A percentile compares a stretch with the other conserved stretches of the same genome.
Conservation (phyloP, 2,797 vertebrate species). For the Lates japonicus region DNA sequence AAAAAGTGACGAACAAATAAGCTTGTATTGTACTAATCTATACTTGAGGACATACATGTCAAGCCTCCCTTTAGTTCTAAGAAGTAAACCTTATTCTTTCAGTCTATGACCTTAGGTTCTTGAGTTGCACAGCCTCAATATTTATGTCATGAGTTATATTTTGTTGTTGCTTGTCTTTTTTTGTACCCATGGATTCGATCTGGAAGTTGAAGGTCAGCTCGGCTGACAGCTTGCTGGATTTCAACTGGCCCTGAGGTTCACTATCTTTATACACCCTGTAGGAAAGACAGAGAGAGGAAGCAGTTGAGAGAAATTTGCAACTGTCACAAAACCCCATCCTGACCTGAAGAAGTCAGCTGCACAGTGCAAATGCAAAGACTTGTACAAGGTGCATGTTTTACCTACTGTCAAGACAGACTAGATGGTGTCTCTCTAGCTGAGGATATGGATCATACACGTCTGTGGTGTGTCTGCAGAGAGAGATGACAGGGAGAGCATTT, state of each 20-base stretch:
- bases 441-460: constrained; percentile 93
- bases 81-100: neutral
- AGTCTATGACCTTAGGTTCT: neutral
- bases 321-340: accelerated
- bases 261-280: constrained; percentile 95
- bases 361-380: neutral
- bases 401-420: constrained; percentile 96
- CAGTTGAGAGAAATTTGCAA: neutral
- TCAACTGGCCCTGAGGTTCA: constrained; percentile 95
- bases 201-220: constrained; percentile 97
- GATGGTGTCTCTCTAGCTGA: constrained; percentile 95
- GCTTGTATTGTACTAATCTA: neutral
- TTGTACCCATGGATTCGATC: constrained; percentile 94
- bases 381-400: constrained; percentile 9
- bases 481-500: neutral
- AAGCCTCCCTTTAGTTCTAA: neutral
- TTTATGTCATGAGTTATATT: neutral
- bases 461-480: constrained; percentile 89
- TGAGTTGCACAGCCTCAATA: neutral
- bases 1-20: constrained; percentile 26
- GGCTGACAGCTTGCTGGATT: constrained; percentile 94
- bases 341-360: neutral
- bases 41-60: neutral
- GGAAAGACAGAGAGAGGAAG: neutral
- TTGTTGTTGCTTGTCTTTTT: too few species aligned